Evolutionary conservation across 2,113 vertebrate species (phyloP).

Genomic region (Asarcornis scutulata): DNA sequence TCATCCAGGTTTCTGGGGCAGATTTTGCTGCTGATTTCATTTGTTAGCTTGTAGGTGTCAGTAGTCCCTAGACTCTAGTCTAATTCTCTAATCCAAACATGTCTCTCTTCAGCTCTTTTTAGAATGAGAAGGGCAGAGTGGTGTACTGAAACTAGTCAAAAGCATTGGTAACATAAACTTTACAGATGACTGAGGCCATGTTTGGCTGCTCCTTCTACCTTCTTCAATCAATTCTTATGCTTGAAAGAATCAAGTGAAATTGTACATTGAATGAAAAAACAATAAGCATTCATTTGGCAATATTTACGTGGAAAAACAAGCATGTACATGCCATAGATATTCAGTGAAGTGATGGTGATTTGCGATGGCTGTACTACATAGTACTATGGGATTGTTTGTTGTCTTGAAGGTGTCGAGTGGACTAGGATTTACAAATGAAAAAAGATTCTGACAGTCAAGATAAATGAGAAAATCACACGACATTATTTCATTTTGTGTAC

Average conservation of each 20-base stretch:
- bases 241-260: background rate
- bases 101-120: background rate
- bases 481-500: background rate
- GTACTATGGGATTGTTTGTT: background rate
- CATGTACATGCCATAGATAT: background rate
- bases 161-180: background rate
- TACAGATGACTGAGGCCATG: background rate
- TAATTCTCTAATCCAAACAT: background rate
- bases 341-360: background rate
- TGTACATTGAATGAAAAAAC: background rate
- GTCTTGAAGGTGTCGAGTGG: background rate
- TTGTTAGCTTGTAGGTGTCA: background rate
- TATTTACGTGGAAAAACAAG: background rate
- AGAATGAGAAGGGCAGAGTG: background rate
- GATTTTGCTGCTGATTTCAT: constrained; percentile 29
- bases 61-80: background rate
- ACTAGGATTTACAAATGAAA: background rate
- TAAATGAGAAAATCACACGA: background rate
- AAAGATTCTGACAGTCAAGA: background rate
- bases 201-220: background rate
- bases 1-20: background rate
- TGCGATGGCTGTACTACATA: background rate
- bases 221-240: background rate
- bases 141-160: background rate
- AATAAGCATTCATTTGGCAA: background rate